A percentile compares a stretch with the other conserved stretches of the same genome.
These are phyloP conservation scores for Mobula birostris DNA, from an alignment of 2,113 vertebrate genomes.

Conservation along the genomic window DNA sequence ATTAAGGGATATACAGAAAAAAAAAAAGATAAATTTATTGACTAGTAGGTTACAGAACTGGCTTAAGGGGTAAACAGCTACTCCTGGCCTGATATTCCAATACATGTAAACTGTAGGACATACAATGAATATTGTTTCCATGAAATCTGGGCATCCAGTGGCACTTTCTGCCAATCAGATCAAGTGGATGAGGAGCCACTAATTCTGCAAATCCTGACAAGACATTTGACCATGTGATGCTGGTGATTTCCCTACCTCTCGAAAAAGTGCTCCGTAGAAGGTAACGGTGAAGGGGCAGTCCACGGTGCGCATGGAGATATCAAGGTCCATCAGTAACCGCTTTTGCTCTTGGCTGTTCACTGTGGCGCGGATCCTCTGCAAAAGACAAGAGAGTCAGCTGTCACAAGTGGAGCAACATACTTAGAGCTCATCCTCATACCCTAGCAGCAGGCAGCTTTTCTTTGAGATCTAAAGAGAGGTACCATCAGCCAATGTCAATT, in stretches of 20 bases:
- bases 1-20: too few species aligned
- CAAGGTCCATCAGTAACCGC: constrained; percentile 87
- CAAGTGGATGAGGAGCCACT: neutral
- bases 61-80: too few species aligned
- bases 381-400: neutral
- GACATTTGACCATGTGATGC: neutral
- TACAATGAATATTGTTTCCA: neutral
- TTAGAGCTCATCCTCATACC: neutral
- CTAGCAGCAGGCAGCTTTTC: neutral
- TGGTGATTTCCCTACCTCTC: constrained; percentile 66
- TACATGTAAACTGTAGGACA: neutral
- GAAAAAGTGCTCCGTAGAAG: constrained; percentile 86
- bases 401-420: neutral
- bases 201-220: neutral
- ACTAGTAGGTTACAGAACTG: too few species aligned
- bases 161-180: neutral
- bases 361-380: constrained; percentile 81
- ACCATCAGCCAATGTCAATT: neutral
- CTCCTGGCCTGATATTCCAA: too few species aligned
- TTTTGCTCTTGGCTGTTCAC: constrained; percentile 97
- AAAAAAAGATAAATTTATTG: too few species aligned
- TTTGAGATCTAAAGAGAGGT: neutral
- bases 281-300: constrained; percentile 92
- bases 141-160: neutral
- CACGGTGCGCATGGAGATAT: constrained; percentile 93